Evolutionary conservation across 2,797 vertebrate species (phyloP).

Genomic region (Nannoperca australis): DNA sequence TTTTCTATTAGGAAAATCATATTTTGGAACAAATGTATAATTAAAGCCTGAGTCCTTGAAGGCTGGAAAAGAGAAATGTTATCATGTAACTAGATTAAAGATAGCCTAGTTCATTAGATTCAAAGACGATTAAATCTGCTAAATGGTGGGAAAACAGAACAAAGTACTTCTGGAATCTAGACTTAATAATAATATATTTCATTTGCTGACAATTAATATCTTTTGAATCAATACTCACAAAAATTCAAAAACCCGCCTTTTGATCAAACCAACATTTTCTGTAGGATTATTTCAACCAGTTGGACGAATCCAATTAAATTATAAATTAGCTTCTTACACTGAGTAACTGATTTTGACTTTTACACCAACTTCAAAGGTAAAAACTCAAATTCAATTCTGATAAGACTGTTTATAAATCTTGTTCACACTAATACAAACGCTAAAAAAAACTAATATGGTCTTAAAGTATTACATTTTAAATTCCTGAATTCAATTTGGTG

Average conservation of each 20-base stretch:
- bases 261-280: background rate
- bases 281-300: conserved; percentile 27
- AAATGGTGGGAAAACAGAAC: background rate
- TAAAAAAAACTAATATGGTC: background rate
- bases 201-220: conserved; percentile 4
- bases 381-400: background rate
- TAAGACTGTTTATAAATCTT: background rate
- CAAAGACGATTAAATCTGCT: too few relatives aligned
- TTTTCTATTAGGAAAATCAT: background rate
- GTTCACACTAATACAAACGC: background rate
- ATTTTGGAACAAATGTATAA: background rate
- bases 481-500: background rate
- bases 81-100: too few relatives aligned
- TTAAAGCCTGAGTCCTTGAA: background rate
- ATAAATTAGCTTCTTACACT: background rate
- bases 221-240: conserved; percentile 7
- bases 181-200: background rate
- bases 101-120: too few relatives aligned
- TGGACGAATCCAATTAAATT: conserved; percentile 17
- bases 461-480: background rate
- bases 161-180: background rate
- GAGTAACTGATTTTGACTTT: background rate
- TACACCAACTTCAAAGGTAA: background rate
- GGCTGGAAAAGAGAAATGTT: background rate
- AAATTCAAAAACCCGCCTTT: conserved; percentile 11